These are phyloP conservation scores for Leptarthrus brevirostris DNA, from an alignment of 2,888 invertebrate genomes.

Conservation along the genomic window DNA sequence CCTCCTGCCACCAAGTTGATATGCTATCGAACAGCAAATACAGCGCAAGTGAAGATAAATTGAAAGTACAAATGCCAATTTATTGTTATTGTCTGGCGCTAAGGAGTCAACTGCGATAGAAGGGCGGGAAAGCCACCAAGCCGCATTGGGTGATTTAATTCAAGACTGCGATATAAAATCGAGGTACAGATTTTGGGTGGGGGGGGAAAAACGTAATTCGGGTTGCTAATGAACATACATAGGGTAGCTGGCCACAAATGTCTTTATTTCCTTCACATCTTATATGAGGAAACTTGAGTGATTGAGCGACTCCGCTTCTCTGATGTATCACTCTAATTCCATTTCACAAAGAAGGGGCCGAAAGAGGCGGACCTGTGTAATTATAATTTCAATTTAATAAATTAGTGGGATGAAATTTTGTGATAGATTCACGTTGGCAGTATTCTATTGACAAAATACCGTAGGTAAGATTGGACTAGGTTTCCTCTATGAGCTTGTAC, in stretches of 20 bases:
- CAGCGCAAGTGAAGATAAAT: slow-evolving; percentile 51
- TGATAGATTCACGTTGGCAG: slow-evolving; percentile 40
- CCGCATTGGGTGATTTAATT: slow-evolving; percentile 6
- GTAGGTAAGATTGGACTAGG: too few species aligned
- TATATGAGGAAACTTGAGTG: slow-evolving; percentile 31
- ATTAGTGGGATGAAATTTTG: slow-evolving; percentile 50
- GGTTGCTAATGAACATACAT: slow-evolving; percentile 22
- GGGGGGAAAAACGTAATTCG: neutral
- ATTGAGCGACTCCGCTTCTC: slow-evolving; percentile 5
- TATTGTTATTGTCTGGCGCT: slow-evolving; percentile 51
- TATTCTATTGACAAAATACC: neutral
- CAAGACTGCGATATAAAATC: neutral
- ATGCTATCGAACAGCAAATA: neutral
- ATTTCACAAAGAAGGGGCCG: neutral
- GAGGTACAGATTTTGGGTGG: neutral
- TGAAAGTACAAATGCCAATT: slow-evolving; percentile 54
- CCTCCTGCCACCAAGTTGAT: neutral
- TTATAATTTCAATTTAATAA: slow-evolving; percentile 53
- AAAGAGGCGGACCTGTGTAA: slow-evolving; percentile 32
- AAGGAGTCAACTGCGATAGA: neutral
- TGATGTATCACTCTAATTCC: slow-evolving; percentile 23
- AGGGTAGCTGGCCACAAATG: slow-evolving; percentile 14
- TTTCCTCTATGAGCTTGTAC: neutral
- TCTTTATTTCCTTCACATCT: slow-evolving; percentile 35
- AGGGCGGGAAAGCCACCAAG: neutral